Base-by-base conservation (phyloP, 2,797 vertebrate species). In the Acanthurus tractus region DNA sequence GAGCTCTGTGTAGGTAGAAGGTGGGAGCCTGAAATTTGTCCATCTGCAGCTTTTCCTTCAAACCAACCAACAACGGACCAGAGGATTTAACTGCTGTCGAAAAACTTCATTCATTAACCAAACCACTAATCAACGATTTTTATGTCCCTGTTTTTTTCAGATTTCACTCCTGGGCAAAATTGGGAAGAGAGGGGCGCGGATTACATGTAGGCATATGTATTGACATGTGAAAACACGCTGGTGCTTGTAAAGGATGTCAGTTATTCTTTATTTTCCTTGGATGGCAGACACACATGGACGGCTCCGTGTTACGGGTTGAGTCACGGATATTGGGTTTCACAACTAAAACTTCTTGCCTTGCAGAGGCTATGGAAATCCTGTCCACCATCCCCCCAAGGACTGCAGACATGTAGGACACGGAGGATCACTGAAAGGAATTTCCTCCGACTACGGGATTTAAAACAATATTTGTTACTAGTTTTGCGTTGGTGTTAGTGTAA, bases 11-110 rank as follows among this genome's bases (percentile, higher is more conserved):
- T 96, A 93, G 97, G 97, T 95, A 95, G 96, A 93, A 93, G 91
- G 89, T 90, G 81, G 92, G 93, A 89, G 90, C 74, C 79, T 95
- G 92, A 95, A 97, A 97, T 97, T 94, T 96, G 95, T 94, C 93
- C 95, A 94, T 96, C 93, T 95, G 97, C 96, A 96, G 92, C 93
- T 97, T 95, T 93, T 76, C 79, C 79, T 78, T 83, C 71, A 49
- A 70, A 63, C 44, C 74, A 71, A 67, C 88, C 79, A 91, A 94
- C 93, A 88, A 82, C 57, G 85, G 70, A 84, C 52, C 54, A 38
- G 67, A 68, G 20, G 84, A 74, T 88, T 25, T 57, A 40, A 71
- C 68, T 59, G 58, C 77, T 59, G 74, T 74, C 75, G 63, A 88
- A 78, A 56, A 42, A 2, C 8, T 72, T 79, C 70, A 61, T 75